Evolutionary conservation across 2,888 invertebrate genomes (phyloP).

Genomic region (Falcaria lacertinaria): DNA sequence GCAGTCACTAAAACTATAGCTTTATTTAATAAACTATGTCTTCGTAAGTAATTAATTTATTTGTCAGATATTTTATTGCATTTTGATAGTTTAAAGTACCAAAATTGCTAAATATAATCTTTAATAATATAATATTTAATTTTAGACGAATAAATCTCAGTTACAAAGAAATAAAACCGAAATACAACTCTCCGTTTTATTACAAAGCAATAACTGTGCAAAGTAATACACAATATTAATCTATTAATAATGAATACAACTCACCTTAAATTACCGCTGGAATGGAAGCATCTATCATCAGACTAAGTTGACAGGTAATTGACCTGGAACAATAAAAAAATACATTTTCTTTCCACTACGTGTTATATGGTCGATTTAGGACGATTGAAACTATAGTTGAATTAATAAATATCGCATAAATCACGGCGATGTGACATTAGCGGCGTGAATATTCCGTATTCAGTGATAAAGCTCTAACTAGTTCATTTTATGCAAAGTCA

Average conservation of each 20-base stretch:
- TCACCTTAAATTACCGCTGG: conserved; percentile 37
- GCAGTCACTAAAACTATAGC: no score
- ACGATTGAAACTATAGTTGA: background rate
- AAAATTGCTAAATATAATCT: no score
- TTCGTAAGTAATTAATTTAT: no score
- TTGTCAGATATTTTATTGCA: no score
- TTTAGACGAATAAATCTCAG: no score
- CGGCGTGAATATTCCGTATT: no score
- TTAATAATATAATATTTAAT: no score
- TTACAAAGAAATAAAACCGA: no score
- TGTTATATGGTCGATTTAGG: background rate
- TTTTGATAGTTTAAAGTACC: no score
- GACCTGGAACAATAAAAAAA: conserved; percentile 56
- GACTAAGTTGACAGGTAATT: conserved; percentile 45
- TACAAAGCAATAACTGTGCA: conserved; percentile 9
- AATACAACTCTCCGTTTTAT: background rate
- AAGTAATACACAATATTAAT: no score
- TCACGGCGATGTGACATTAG: background rate
- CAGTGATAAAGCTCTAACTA: background rate
- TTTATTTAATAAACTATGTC: no score
- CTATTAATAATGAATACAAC: conserved; percentile 8
- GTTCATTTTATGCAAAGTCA: background rate
- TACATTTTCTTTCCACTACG: conserved; percentile 6
- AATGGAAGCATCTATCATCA: conserved; percentile 37
- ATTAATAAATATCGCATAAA: conserved; percentile 1